These are phyloP conservation scores for Scaptomyza pallida DNA, from an alignment of 1,140 invertebrate genomes.

Conservation along the genomic window DNA sequence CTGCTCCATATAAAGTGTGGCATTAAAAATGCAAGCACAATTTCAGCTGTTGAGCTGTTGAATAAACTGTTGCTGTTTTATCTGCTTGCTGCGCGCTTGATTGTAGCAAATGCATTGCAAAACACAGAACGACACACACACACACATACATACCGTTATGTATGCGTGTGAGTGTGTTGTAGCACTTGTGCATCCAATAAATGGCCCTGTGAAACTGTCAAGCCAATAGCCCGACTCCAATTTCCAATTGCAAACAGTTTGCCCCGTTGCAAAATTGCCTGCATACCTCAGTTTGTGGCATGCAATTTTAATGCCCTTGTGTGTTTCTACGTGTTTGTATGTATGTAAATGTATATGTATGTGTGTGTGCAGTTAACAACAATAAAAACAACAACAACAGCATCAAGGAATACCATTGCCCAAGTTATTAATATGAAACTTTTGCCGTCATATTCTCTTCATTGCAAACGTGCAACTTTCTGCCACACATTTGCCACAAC, in stretches of 20 bases:
- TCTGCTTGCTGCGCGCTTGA: background rate
- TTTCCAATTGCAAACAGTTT: conserved; percentile 19
- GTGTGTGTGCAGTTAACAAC: conserved; percentile 60
- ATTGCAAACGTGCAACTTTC: conserved; percentile 27
- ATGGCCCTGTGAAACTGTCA: conserved; percentile 22
- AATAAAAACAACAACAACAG: conserved; percentile 52
- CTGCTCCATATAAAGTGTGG: conserved; percentile 2
- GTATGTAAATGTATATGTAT: conserved; percentile 45
- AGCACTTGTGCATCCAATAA: conserved; percentile 20
- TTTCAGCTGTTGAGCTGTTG: conserved; percentile 14
- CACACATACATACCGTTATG: background rate
- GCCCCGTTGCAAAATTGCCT: conserved; percentile 17
- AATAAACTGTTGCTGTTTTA: conserved; percentile 23
- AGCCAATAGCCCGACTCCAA: conserved; percentile 12
- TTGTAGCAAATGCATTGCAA: conserved; percentile 11
- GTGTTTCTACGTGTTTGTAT: conserved; percentile 48
- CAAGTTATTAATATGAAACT: conserved; percentile 72
- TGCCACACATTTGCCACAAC: conserved; percentile 5
- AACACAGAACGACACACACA: background rate
- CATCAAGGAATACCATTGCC: conserved; percentile 40
- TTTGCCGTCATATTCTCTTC: conserved; percentile 51
- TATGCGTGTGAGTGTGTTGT: conserved; percentile 8
- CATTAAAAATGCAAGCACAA: conserved; percentile 16
- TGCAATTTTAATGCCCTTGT: conserved; percentile 76
- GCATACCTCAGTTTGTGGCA: conserved; percentile 55